Evolutionary conservation across 2,797 vertebrate genomes (phyloP), one percentile per base, ranked within the genome.

Genomic region (Pangasius sanitwongsei): DNA sequence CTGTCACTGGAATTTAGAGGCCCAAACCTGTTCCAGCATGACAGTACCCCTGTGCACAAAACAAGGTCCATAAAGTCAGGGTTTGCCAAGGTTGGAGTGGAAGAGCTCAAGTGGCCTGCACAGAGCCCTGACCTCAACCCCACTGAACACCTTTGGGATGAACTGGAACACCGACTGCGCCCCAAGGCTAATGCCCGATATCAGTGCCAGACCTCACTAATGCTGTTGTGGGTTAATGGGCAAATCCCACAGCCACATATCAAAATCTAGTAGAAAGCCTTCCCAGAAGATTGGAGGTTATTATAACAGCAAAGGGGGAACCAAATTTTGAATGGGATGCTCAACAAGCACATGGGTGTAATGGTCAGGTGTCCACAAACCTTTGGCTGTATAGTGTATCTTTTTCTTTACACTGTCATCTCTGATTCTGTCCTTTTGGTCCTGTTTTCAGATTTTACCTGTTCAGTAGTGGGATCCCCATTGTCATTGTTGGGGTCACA

Each of bases 401-500:
- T 23, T 11, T 65, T 44, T 67, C 41, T 50, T 70, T 69, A 53
- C 9, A 4, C 11, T 85, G 44, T 53, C 16, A 55, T 70, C 13
- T 86, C 15, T 48, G 20, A 44, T 31, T 86, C 31, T 85, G 25
- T 70, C 8, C 3, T 82, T 28, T 72, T 70, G 44, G 53, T 67
- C 11, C 8, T 41, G 41, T 83, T 85, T 90, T 90, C 95, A 99
- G 98, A 94, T 97, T 97, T 94, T 99, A 99, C 94, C 95, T 99
- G 41, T 94, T 98, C 87, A 97, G 97, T 81, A 97, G 97, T 78
- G 98, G 98, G 61, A 94, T 98, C 78, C 98, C 98, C 0, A 96
- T 98, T 91, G 95, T 99, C 92, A 97, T 98, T 91, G 98, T 98
- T 87, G 97, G 97, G 23, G 96, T 98, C 88, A 99, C 98, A 1